These are phyloP conservation scores for Apamea crenata DNA, from an alignment of 2,888 invertebrate species.

Conservation along the genomic window DNA sequence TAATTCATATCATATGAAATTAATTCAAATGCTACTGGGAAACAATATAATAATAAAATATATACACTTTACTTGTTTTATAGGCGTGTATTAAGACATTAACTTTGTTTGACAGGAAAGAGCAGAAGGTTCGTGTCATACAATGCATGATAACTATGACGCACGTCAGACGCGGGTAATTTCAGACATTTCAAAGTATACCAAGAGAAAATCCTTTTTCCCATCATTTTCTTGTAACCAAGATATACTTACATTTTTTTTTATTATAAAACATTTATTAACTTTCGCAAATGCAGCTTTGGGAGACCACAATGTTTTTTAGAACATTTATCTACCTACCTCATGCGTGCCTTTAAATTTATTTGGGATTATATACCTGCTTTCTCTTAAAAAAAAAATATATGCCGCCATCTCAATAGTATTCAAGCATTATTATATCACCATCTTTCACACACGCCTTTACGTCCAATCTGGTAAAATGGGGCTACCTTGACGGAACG, in stretches of 20 bases:
- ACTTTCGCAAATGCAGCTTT: no score
- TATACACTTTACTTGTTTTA: conserved; percentile 68
- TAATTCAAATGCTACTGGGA: conserved; percentile 79
- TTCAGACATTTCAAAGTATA: background rate
- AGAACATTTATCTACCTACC: no score
- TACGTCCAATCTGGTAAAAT: no score
- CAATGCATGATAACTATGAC: background rate
- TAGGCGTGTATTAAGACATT: conserved; percentile 71
- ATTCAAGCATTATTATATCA: no score
- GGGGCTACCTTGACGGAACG: no score
- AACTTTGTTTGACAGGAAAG: background rate
- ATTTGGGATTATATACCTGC: no score
- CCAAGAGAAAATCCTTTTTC: background rate
- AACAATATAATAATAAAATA: conserved; percentile 70
- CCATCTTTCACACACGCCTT: no score
- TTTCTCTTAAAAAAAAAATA: no score
- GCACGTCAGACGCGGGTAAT: background rate
- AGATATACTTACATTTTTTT: no score
- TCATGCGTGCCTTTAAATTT: no score
- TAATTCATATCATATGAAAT: conserved; percentile 66
- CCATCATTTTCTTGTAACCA: background rate
- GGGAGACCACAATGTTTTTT: no score
- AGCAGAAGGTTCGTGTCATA: conserved; percentile 32
- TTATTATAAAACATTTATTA: background rate
- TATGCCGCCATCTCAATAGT: no score